Evolutionary conservation across 2,113 vertebrate species (phyloP), one percentile per base, ranked within the genome.

Genomic region (Phocoena sinus): DNA sequence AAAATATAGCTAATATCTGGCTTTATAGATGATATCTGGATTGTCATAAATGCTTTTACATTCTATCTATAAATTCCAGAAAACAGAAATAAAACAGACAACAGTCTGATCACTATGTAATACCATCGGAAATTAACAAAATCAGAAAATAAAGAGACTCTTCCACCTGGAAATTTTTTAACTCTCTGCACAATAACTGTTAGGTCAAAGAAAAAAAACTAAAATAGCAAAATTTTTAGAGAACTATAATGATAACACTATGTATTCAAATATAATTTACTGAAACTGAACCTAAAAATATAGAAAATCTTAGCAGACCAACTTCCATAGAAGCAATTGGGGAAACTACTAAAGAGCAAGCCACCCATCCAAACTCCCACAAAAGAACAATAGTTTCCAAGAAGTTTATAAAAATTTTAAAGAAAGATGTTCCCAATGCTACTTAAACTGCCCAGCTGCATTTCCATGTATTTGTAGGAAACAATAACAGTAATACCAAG

Each of bases 181-280:
- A 73, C 33, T 82, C 3, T 81, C n/a, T 77, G 21, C 17, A 89
- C 88, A 94, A 60, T 71, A 79, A 84, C 26, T 63, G 10, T 65
- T 6, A 50, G 44, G 26, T 60, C 38, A 93, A 91, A 81, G 28
- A 56, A 89, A 81, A 76, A 91, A 93, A 82, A 87, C 8, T 20
- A 96, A 91, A 94, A 41, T 28, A 97, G 44, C 4, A 50, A 86
- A 91, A 77, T 13, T 63, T 87, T 82, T 62, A 86, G 15, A 83
- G 76, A 91, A 73, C 26, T 73, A 80, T 26, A 76, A 87, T 44
- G 23, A n/a, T 80, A 83, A 68, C 5, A 50, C 8, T 63, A 71
- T 67, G 15, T 73, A 94, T 38, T 85, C 13, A 82, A 95, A 84
- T 94, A 67, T 73, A 83, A 88, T 70, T 91, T 93, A 83, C 53